Base-by-base conservation (phyloP, 2,113 vertebrate species). In the Myrmophylax atrothorax region DNA sequence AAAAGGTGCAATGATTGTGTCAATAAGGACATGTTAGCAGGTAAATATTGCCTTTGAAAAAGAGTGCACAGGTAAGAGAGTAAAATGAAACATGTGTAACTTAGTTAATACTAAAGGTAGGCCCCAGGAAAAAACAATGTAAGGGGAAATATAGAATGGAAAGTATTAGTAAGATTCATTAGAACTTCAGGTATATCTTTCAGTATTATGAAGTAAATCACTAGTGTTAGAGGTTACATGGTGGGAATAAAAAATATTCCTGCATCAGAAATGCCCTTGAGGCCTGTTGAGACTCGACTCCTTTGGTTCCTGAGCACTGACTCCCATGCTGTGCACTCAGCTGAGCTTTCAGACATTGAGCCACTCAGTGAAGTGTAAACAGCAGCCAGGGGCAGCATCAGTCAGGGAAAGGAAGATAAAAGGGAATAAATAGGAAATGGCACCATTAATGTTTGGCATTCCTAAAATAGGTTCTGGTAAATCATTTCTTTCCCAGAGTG, bases 151-250 rank as follows among this genome's bases (percentile, higher is more conserved):
- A 69, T 91, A 77, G 73, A 93, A 90, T 95, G 46, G 4, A 60
- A 93, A 95, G 90, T 94, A 63, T 50, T 40, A 96, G 86, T 62
- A 87, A 92, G 44, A 78, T 78, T 94, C 94, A 47, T 85, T 96
- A 86, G 62, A 89, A 62, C 52, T 89, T 72, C 28, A 64, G 38
- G 13, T 79, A 7, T 40, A 42, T 60, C 22, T 85, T 89, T 40
- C 42, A 68, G 42, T 92, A 12, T 87, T 70, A 9, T 47, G 38
- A 60, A 60, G 52, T 56, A 11, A 26, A 88, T 59, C 49, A 53
- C 46, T 70, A 73, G 47, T 75, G 35, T 67, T 33, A 90, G 66
- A 94, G 19, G 52, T 86, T 31, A 28, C 4, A 3, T 80, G 25
- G 29, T 55, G 49, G 9, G 24, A 72, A 63, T 72, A 72, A 73